A percentile compares a stretch with the other conserved stretches of the same genome.
Conservation (phyloP, 2,888 invertebrate species). For the Peribatodes rhomboidaria region DNA sequence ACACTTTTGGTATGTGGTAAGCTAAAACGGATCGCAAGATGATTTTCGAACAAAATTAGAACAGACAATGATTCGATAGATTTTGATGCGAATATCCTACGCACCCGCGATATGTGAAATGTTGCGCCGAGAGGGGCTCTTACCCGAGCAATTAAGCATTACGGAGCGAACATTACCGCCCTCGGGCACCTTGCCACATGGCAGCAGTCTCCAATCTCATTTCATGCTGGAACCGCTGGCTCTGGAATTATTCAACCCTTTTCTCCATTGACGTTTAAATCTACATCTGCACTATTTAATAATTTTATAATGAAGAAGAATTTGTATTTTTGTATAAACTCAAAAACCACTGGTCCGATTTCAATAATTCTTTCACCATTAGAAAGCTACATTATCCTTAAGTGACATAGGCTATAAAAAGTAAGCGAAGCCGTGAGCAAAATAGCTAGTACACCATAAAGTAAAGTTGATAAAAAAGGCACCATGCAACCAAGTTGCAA, state of each 20-base stretch:
- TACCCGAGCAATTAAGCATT: slow-evolving; percentile 70
- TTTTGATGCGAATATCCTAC: neutral
- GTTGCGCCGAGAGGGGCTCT: slow-evolving; percentile 65
- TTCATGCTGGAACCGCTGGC: slow-evolving; percentile 59
- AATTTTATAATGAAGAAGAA: neutral
- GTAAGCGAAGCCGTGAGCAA: too few species aligned
- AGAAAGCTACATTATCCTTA: too few species aligned
- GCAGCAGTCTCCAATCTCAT: slow-evolving; percentile 62
- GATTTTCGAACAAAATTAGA: neutral
- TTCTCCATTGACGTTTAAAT: neutral
- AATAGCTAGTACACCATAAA: neutral
- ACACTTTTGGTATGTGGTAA: too few species aligned
- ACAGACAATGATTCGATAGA: neutral
- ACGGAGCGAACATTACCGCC: slow-evolving; percentile 58
- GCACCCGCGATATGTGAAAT: slow-evolving; percentile 56
- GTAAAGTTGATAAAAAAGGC: too few species aligned
- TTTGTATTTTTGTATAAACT: neutral
- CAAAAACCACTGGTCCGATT: too few species aligned
- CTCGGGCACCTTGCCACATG: slow-evolving; percentile 77
- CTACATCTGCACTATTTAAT: too few species aligned
- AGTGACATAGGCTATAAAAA: too few species aligned
- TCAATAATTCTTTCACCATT: too few species aligned
- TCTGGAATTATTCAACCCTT: slow-evolving; percentile 42
- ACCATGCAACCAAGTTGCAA: too few species aligned
- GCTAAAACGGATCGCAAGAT: neutral